Base-by-base conservation (phyloP, 2,113 vertebrate genomes). In the Anser cygnoides region DNA sequence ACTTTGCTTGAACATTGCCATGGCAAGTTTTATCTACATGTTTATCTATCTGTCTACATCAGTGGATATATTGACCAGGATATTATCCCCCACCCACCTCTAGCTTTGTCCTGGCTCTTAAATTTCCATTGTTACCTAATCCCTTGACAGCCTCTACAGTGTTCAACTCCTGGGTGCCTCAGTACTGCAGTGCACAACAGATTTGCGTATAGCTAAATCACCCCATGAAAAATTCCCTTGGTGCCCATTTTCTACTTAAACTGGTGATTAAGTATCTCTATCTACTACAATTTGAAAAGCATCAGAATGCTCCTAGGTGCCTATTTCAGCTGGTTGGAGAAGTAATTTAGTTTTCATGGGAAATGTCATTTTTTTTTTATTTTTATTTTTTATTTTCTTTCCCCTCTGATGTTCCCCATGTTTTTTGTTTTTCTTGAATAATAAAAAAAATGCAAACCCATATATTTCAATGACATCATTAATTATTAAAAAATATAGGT, bases 191-290 rank as follows among this genome's bases (percentile, higher is more conserved):
- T 66, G 87, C 72, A 86, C 88, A 90, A 65, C 77, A 95, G 85
- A 94, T 96, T 96, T 97, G 92, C 65, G 12, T 95, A 90, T 81
- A 97, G 92, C 90, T 97, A 95, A 96, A 96, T 95, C 93, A 88
- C 90, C 72, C 82, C 82, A 86, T 90, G 87, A 80, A 96, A 94
- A 94, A 96, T 93, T 95, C 94, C 94, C 92, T 92, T 33, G 75
- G 65, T 92, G 43, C 67, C 89, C 82, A 86, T 96, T 91, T 90
- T 80, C 93, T 92, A 67, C 90, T 96, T 96, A 90, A 93, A 88
- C 50, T 84, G 59, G 94, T 95, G 93, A 97, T 96, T 95, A 95
- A 94, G 75, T 92, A 67, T 70, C 75, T 90, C 89, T 91, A 88
- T 92, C 84, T 91, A 70, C 89, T 83, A 92, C 87, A 85, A 90